Evolutionary conservation across 2,888 invertebrate species (phyloP), one percentile per base, ranked within the genome.

Genomic region (Apocheima hispidaria): DNA sequence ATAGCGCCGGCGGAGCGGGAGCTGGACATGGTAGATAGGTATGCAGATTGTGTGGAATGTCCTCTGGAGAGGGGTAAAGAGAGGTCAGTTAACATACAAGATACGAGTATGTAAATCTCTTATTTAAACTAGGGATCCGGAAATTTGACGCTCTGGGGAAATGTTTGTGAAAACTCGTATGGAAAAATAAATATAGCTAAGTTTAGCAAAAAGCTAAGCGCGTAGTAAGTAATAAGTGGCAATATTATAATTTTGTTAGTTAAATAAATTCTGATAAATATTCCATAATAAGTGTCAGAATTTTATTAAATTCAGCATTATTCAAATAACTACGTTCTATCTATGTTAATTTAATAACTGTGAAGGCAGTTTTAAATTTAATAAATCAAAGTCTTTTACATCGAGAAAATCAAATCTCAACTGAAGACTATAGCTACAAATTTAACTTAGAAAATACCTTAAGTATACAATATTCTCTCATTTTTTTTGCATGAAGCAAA

Each of bases 31-130:
- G 67, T 68, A 73, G 72, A 76, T 76, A 75, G 55, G 56, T 70
- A 74, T 80, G 77, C 72, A 78, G 75, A 79, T 80, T 77, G 74
- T 70, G 71, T 69, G 48, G 56, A 73, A 69, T 67, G 63, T 63
- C 67, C 71, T 62, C 60, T 65, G 38, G 60, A 61, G 68, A 67
- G 73, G 65, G 63, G 61, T 62, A 63, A 63, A 58, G 69, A 66
- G 70, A 69, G 72, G 71, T 67, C 69, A 72, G 72, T 72, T 75
- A 71, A 74, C 71, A 70, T 71, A 72, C 71, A 73, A 74, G 72
- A 77, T 75, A 66, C 66, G 62, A 66, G 69, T 71, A 65, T 72
- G 70, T 72, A 74, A 77, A 77, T 74, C 68, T 72, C 61, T 66
- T 67, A 74, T 74, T 71, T 72, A 70, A 73, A 71, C 71, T 69